Evolutionary conservation across 2,113 vertebrate genomes (phyloP), one percentile per base, ranked within the genome.

Genomic region (Pelodiscus sinensis): DNA sequence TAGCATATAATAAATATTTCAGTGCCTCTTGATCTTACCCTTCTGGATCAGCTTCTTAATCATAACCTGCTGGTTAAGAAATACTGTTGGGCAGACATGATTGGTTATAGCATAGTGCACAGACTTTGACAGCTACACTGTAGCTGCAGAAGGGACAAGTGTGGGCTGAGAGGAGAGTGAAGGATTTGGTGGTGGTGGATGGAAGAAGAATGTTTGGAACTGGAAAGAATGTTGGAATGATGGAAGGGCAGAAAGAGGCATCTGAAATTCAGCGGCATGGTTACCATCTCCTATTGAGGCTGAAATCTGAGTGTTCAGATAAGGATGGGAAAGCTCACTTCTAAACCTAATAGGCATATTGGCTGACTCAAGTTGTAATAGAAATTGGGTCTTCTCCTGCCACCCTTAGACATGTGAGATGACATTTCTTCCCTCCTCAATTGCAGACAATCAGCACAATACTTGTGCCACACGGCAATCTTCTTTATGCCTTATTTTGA

Each of bases 1-100:
- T 62, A 29, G 5, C 27, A 62, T 62, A 13, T 62, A 29, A 62
- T 29, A 62, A 29, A 62, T 29, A 29, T 62, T 62, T 62, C 27
- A 62, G 60, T 62, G 27, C 60, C 13, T 62, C 27, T 62, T 62
- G 60, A 62, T 2, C 60, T 13, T 6, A 6, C 5, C 60, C 27
- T 9, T 25, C 9, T 51, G 31, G 16, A 0, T 13, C 71, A 16
- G 56, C 50, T 90, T 31, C 82, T 56, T 16, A 22, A 18, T 56
- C 1, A 1, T 16, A 52, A 38, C 21, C 24, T 29, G 62, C 31
- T 22, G n/a, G 4, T 5, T 1, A 27, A 51, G 3, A 22, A 56
- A 51, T 94, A 35, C 51, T 88, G 89, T 75, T 9, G 50, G 8
- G 4, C 0, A 4, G n/a, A 68, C 0, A 0, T n/a, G 1, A 0